Evolutionary conservation across 2,797 vertebrate genomes (phyloP).

Genomic region (Labeo calbasu): DNA sequence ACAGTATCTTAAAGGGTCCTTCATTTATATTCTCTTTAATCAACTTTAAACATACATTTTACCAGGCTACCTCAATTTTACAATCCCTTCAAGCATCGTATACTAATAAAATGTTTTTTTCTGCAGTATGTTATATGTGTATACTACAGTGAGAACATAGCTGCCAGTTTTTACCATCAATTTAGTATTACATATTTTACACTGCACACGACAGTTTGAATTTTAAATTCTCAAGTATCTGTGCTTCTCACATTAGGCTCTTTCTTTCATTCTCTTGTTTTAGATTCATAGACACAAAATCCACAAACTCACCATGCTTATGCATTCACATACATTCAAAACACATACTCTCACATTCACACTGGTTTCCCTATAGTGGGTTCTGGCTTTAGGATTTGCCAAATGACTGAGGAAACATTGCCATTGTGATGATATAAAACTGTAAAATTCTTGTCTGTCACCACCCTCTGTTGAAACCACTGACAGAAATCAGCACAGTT

Average conservation of each 20-base stretch:
- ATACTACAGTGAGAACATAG: not conserved
- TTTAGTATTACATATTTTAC: not conserved
- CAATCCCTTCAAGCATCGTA: not conserved
- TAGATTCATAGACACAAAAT: not conserved
- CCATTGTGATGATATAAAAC: not conserved
- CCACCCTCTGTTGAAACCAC: not conserved
- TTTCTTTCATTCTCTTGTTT: not conserved
- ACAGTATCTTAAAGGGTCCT: not conserved
- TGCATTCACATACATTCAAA: not conserved
- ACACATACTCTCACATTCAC: not conserved
- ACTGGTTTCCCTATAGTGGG: not conserved
- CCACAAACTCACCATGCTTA: not conserved
- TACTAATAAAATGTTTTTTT: not conserved
- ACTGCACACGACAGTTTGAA: not conserved
- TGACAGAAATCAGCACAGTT: not conserved
- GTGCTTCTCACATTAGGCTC: not conserved
- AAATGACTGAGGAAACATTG: not conserved
- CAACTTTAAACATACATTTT: not conserved
- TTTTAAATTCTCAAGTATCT: not conserved
- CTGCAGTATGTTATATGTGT: not conserved
- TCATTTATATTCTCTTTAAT: not conserved
- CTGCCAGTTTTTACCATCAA: not conserved
- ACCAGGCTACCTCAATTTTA: not conserved
- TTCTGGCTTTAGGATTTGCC: not conserved
- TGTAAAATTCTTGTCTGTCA: not conserved